These are phyloP conservation scores for Anabacerthia variegaticeps DNA, from an alignment of 2,797 vertebrate genomes.

Conservation along the genomic window DNA sequence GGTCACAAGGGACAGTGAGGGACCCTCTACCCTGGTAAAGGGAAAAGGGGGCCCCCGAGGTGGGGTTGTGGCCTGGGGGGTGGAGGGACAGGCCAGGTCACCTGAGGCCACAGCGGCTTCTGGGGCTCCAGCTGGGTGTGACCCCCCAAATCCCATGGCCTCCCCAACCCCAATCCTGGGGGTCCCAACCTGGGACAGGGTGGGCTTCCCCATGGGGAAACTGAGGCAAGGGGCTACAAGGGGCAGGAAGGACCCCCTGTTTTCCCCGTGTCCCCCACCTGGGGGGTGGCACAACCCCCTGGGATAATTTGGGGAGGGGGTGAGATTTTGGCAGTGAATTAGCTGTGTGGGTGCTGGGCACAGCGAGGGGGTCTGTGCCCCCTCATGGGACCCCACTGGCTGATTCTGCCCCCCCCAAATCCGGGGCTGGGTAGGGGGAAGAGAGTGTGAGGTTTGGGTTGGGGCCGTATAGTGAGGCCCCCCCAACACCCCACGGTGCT, in stretches of 20 bases:
- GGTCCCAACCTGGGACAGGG: neutral
- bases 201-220: neutral
- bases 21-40: neutral
- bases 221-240: neutral
- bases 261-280: neutral
- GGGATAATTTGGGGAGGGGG: neutral
- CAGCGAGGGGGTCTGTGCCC: neutral
- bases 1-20: neutral
- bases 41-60: no score
- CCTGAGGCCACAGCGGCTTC: neutral
- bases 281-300: neutral
- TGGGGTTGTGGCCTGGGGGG: neutral
- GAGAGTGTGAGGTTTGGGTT: neutral
- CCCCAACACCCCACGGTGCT: fast-evolving
- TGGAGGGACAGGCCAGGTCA: neutral
- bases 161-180: neutral
- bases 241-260: neutral
- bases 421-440: neutral
- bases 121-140: neutral
- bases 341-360: neutral
- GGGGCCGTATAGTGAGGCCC: no score
- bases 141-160: neutral
- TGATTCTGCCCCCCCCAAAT: neutral
- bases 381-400: neutral
- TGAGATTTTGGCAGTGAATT: neutral